Percentiles rank a stretch among this genome's conserved stretches.
Evolutionary conservation across 1,140 invertebrate species (phyloP).

Genomic region (Ceratosolen fusciceps): DNA sequence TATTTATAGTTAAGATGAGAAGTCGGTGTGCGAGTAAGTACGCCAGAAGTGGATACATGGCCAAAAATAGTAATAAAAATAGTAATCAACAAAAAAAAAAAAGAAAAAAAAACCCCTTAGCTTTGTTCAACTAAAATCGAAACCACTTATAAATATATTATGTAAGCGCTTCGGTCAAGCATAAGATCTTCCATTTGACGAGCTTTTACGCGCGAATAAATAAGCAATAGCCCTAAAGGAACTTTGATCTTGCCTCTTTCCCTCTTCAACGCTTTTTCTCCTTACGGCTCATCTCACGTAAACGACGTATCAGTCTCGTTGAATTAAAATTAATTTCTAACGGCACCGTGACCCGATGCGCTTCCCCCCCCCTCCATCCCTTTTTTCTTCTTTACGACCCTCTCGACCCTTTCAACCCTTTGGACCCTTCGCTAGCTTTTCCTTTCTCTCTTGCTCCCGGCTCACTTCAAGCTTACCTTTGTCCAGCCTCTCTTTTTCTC

Average conservation of each 20-base stretch:
- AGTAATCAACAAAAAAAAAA: too few species aligned
- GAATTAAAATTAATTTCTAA: slow-evolving; percentile 63
- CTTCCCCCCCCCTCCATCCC: too few species aligned
- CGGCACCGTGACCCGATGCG: slow-evolving; percentile 53
- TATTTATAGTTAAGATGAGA: too few species aligned
- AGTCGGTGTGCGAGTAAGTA: too few species aligned
- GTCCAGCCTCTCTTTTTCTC: not conserved
- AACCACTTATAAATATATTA: slow-evolving; percentile 12
- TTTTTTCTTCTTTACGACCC: not conserved
- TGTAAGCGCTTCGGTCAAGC: slow-evolving; percentile 24
- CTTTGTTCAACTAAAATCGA: slow-evolving; percentile 2
- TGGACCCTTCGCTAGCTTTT: not conserved
- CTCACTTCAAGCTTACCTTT: not conserved
- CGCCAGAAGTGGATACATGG: too few species aligned
- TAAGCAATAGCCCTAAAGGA: slow-evolving; percentile 33
- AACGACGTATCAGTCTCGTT: slow-evolving; percentile 33
- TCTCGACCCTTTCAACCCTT: not conserved
- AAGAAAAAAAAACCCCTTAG: too few species aligned
- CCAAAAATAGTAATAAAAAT: not conserved
- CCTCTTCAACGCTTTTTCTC: not conserved
- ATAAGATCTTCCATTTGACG: slow-evolving; percentile 34
- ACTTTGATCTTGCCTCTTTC: slow-evolving; percentile 24
- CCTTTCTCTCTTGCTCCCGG: not conserved
- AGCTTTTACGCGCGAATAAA: slow-evolving; percentile 37
- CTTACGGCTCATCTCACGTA: not conserved